Evolutionary conservation across 1,140 invertebrate genomes (phyloP), one percentile per base, ranked within the genome.

Genomic region (Grapholita molesta): DNA sequence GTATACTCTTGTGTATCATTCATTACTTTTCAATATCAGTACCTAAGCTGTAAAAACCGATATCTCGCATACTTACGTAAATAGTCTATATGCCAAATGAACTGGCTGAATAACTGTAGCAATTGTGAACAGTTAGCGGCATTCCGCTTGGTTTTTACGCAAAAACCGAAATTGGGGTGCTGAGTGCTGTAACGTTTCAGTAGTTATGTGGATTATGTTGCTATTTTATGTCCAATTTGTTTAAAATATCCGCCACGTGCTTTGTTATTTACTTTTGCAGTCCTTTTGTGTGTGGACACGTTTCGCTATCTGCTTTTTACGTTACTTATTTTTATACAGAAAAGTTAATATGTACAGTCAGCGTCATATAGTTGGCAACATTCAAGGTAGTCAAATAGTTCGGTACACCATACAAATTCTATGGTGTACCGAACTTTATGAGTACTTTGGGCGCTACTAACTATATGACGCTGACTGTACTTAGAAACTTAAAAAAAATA

Each of bases 41-140:
- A 28, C 18, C 24, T 25, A 61, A 30, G 25, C 24, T 21, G 24
- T 32, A 28, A 28, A 11, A 61, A 61, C n/a, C n/a, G n/a, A 61
- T 61, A 61, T 61, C 18, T 30, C 55, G 4, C 12, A 28, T 32
- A 61, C 55, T 61, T 61, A 61, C 55, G 55, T 61, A 61, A 61
- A 61, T 61, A 61, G 55, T 61, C 55, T n/a, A 30, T 61, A 61
- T 61, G 28, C 55, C 55, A 61, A 61, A 28, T 61, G 24, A 28
- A 61, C 24, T 28, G 55, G 5, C n/a, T 6, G 42, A 21, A 25
- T 61, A 28, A 70, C 32, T 70, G 66, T 70, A 70, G 67, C 65
- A 70, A 68, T 67, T 70, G 55, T 61, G 55, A 25, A 73, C 66
- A 66, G 71, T 73, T 70, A 38, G 33, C 35, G 70, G 68, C 68